Conservation (phyloP, 1,140 invertebrate species). For the Drusus annulatus region DNA sequence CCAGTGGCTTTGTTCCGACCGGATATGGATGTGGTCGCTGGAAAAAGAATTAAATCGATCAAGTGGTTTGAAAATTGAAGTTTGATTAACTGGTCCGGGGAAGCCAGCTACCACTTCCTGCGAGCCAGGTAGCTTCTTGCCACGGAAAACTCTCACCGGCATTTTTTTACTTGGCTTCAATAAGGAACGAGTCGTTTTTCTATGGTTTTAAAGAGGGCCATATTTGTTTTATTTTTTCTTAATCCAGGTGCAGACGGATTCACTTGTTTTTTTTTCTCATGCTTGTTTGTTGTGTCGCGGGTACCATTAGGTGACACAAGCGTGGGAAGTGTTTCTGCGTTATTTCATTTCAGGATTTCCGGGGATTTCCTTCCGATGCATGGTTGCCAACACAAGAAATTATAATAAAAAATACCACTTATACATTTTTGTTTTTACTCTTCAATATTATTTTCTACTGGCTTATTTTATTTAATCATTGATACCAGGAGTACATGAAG, state of each 20-base stretch:
- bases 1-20: slow-evolving; percentile 45
- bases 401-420: not conserved
- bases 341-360: too few species aligned
- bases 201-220: not conserved
- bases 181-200: not conserved
- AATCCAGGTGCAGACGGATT: not conserved
- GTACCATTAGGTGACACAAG: not conserved
- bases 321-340: slow-evolving; percentile 30
- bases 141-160: slow-evolving; percentile 6
- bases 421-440: too few species aligned
- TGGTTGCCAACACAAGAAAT: too few species aligned
- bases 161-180: not conserved
- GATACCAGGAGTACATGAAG: too few species aligned
- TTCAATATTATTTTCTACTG: too few species aligned
- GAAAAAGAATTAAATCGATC: slow-evolving; percentile 50
- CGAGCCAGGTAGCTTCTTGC: slow-evolving; percentile 6
- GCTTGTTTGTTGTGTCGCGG: not conserved
- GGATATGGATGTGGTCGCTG: slow-evolving; percentile 48
- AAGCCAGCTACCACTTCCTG: slow-evolving; percentile 33
- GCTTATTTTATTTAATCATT: too few species aligned
- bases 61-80: slow-evolving; percentile 46
- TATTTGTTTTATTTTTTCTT: slow-evolving; percentile 6
- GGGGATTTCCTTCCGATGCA: too few species aligned
- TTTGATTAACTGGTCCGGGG: slow-evolving; percentile 32
- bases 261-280: not conserved